Evolutionary conservation across 1,140 invertebrate genomes (phyloP).

Genomic region (Mya arenaria): DNA sequence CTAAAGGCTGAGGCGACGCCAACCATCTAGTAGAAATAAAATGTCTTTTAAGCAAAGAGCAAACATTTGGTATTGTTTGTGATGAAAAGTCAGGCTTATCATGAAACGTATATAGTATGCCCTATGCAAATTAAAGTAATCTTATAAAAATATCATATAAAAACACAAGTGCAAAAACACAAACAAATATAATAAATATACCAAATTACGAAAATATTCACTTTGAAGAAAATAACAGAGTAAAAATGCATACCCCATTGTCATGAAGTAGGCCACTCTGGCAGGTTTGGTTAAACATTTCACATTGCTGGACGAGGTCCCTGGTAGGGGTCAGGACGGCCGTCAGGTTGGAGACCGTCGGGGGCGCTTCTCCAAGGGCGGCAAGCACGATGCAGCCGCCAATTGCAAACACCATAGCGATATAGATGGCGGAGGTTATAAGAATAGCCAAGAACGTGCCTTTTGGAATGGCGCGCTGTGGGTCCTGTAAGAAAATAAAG

Average conservation of each 20-base stretch:
- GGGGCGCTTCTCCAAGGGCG: slow-evolving; percentile 86
- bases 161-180: too few species aligned
- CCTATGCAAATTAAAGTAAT: too few species aligned
- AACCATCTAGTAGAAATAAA: slow-evolving; percentile 84
- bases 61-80: neutral
- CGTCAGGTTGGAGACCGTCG: slow-evolving; percentile 11
- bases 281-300: slow-evolving; percentile 80
- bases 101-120: too few species aligned
- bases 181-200: too few species aligned
- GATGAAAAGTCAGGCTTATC: neutral
- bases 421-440: slow-evolving; percentile 91
- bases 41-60: neutral
- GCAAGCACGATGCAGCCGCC: slow-evolving; percentile 88
- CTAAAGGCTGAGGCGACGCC: slow-evolving; percentile 94
- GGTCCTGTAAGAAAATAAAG: slow-evolving; percentile 88
- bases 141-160: too few species aligned
- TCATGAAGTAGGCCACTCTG: slow-evolving; percentile 90
- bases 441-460: slow-evolving; percentile 94
- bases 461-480: slow-evolving; percentile 84
- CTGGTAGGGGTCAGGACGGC: slow-evolving; percentile 1
- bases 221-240: too few species aligned
- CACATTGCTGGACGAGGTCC: slow-evolving; percentile 51
- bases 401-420: slow-evolving; percentile 90
- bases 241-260: slow-evolving; percentile 80
- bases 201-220: too few species aligned